A percentile compares a stretch with the other conserved stretches of the same genome.
Evolutionary conservation across 2,113 vertebrate species (phyloP).

Genomic region (Labeo rohita): DNA sequence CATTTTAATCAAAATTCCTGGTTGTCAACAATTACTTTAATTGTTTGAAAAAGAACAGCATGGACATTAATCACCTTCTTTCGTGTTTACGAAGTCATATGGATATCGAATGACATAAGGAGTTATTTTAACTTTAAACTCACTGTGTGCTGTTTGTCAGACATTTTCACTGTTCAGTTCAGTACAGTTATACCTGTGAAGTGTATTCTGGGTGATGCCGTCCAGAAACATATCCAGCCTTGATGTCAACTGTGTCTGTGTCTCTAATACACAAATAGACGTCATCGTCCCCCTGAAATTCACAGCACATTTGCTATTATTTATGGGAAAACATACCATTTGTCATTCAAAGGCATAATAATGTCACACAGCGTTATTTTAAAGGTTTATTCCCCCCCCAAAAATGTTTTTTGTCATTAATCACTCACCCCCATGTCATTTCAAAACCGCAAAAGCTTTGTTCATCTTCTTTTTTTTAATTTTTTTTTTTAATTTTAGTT

Average conservation of each 20-base stretch:
- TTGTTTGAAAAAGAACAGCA: neutral
- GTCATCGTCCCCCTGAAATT: conserved; percentile 83
- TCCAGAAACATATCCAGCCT: conserved; percentile 71
- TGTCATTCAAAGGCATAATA: neutral
- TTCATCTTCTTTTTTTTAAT: no score
- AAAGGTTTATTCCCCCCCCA: no score
- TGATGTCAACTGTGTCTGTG: conserved; percentile 65
- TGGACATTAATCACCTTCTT: neutral
- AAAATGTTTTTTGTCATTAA: no score
- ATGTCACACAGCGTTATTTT: neutral
- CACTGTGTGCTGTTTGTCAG: neutral
- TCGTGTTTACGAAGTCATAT: neutral
- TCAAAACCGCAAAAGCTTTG: no score
- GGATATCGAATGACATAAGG: neutral
- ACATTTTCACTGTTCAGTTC: neutral
- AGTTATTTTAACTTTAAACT: neutral
- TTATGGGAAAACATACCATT: neutral
- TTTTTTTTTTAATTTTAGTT: neutral
- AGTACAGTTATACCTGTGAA: conserved; percentile 70
- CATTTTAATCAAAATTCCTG: neutral
- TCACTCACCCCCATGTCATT: no score
- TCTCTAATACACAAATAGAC: conserved; percentile 80
- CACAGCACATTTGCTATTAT: conserved; percentile 20
- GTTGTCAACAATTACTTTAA: no score
- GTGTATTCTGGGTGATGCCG: conserved; percentile 75